These are phyloP conservation scores for Mallotus villosus DNA, from an alignment of 2,797 vertebrate species.

Conservation along the genomic window DNA sequence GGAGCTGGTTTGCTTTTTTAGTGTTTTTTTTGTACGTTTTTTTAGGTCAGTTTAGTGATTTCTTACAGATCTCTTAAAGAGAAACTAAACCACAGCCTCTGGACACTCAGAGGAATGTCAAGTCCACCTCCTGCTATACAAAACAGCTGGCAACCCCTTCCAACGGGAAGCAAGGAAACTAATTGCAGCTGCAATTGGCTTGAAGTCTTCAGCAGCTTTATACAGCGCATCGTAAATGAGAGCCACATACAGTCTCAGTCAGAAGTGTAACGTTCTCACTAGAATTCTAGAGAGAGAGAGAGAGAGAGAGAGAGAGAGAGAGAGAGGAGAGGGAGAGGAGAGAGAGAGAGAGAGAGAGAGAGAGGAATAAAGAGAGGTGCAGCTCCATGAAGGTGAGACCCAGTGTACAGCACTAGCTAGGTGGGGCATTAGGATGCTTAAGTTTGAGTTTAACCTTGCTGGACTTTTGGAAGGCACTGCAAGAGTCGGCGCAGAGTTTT, in stretches of 20 bases:
- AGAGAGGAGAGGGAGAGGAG: slow-evolving; percentile 16
- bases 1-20: not conserved
- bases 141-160: slow-evolving; percentile 26
- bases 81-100: slow-evolving; percentile 10
- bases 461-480: slow-evolving; percentile 85
- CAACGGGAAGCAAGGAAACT: slow-evolving; percentile 26
- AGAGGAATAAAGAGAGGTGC: slow-evolving; percentile 40
- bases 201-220: slow-evolving; percentile 10
- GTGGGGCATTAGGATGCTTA: slow-evolving; percentile 66
- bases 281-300: not conserved
- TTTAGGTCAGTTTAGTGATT: not conserved
- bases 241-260: slow-evolving; percentile 32
- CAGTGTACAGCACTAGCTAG: slow-evolving; percentile 49
- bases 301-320: not conserved
- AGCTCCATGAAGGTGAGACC: not conserved
- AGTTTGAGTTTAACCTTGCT: slow-evolving; percentile 87
- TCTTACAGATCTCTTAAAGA: not conserved
- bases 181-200: slow-evolving; percentile 35
- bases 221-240: slow-evolving; percentile 28
- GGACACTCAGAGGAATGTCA: slow-evolving; percentile 11
- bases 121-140: slow-evolving; percentile 19
- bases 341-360: not conserved
- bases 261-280: slow-evolving; percentile 16
- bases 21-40: no score
- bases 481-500: slow-evolving; percentile 76